Conservation (phyloP, 2,888 invertebrate species). For the Epinotia demarniana region DNA sequence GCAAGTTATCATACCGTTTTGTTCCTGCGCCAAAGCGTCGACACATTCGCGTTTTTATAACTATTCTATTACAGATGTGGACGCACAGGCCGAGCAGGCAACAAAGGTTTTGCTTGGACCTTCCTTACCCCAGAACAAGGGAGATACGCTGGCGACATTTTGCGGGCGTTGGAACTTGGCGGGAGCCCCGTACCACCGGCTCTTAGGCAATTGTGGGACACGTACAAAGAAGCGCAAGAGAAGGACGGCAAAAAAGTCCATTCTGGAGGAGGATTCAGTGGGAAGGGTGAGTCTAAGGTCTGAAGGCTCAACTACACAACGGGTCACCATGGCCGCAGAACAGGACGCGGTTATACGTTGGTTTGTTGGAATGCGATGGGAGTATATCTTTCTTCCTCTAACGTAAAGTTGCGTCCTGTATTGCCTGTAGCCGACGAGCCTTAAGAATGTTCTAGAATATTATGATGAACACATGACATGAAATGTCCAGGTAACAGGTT, state of each 20-base stretch:
- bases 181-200: constrained; percentile 90
- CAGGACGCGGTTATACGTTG: too few relatives aligned
- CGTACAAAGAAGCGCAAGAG: constrained; percentile 95
- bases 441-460: too few relatives aligned
- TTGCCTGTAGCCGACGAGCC: too few relatives aligned
- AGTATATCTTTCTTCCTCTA: too few relatives aligned
- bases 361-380: too few relatives aligned
- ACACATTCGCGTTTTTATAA: not conserved
- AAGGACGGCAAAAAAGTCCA: constrained; percentile 96
- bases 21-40: not conserved
- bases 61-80: constrained; percentile 88
- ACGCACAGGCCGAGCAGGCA: constrained; percentile 95
- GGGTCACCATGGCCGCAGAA: too few relatives aligned
- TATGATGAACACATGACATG: too few relatives aligned
- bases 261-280: constrained; percentile 96
- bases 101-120: constrained; percentile 98
- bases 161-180: constrained; percentile 96
- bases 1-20: not conserved
- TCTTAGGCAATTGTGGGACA: constrained; percentile 92
- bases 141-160: constrained; percentile 95
- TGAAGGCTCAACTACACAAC: too few relatives aligned
- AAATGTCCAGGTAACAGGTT: too few relatives aligned
- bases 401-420: too few relatives aligned
- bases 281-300: constrained; percentile 86
- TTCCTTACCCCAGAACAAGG: constrained; percentile 98